Evolutionary conservation across 2,113 vertebrate species (phyloP).

Genomic region (Galbula dea): DNA sequence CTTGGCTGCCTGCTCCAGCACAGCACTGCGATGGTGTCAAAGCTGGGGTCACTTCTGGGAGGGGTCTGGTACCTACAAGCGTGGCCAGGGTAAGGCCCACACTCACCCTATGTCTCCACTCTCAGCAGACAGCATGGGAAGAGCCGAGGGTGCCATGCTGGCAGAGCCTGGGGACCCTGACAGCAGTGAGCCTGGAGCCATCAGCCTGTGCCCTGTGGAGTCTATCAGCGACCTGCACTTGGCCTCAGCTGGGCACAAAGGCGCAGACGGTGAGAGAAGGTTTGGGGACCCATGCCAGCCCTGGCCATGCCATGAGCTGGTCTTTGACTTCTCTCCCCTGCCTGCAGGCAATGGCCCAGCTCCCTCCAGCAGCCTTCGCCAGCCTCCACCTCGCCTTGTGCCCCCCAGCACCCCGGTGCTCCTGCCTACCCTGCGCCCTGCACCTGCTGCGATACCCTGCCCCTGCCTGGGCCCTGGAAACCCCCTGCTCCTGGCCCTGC

Average conservation of each 20-base stretch:
- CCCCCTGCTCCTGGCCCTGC: constrained; percentile 71
- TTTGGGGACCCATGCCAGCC: background rate
- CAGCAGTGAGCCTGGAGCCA: constrained; percentile 64
- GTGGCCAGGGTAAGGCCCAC: fast-evolving
- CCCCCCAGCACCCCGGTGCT: background rate
- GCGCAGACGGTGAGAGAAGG: background rate
- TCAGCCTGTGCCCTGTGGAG: constrained; percentile 84
- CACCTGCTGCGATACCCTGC: background rate
- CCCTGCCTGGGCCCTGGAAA: constrained; percentile 59
- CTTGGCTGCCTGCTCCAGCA: background rate
- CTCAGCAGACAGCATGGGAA: constrained; percentile 32
- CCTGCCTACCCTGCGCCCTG: constrained; percentile 28
- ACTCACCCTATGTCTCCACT: background rate
- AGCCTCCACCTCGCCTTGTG: background rate
- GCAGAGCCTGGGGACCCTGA: background rate
- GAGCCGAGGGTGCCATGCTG: fast-evolving
- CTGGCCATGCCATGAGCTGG: fast-evolving
- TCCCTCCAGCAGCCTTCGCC: background rate
- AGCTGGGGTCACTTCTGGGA: fast-evolving
- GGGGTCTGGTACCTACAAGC: background rate
- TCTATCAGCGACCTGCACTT: constrained; percentile 92
- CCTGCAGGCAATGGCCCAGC: background rate
- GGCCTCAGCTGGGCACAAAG: constrained; percentile 60
- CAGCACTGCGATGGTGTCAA: fast-evolving
- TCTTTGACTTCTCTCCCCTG: background rate